Evolutionary conservation across 2,888 invertebrate species (phyloP).

Genomic region (Ametastegia equiseti): DNA sequence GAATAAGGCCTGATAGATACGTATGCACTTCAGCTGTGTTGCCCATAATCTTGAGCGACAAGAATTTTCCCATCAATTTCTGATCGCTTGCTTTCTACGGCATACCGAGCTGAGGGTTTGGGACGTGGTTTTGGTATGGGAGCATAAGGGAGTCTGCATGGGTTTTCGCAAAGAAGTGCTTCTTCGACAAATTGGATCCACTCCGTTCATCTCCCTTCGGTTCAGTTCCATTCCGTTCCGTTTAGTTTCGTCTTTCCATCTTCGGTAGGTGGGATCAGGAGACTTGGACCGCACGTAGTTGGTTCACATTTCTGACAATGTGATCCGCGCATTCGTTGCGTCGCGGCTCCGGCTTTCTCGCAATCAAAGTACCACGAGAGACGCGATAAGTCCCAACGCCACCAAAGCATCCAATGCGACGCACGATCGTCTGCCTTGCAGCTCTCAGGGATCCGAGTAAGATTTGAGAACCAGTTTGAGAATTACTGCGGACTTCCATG

Average conservation of each 20-base stretch:
- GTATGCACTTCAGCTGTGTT: neutral
- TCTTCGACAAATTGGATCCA: constrained; percentile 19
- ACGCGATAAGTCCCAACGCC: neutral
- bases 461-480: constrained; percentile 42
- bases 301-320: neutral
- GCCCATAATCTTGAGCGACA: neutral
- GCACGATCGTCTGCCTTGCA: neutral
- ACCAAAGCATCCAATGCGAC: neutral
- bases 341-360: neutral
- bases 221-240: neutral
- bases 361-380: neutral
- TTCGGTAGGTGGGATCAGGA: too few relatives aligned
- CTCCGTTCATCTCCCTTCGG: neutral
- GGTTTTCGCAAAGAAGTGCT: neutral
- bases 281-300: too few relatives aligned
- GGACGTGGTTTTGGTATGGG: neutral
- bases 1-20: neutral
- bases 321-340: neutral
- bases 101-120: neutral
- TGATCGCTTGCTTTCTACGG: neutral
- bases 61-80: constrained; percentile 28
- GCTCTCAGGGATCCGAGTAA: neutral
- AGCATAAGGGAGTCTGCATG: neutral
- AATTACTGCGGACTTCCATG: constrained; percentile 34
- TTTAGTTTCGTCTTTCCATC: neutral